phyloP scores from a whole-genome alignment of 2,797 vertebrate genomes.

The Sciurus vulgaris region DNA sequence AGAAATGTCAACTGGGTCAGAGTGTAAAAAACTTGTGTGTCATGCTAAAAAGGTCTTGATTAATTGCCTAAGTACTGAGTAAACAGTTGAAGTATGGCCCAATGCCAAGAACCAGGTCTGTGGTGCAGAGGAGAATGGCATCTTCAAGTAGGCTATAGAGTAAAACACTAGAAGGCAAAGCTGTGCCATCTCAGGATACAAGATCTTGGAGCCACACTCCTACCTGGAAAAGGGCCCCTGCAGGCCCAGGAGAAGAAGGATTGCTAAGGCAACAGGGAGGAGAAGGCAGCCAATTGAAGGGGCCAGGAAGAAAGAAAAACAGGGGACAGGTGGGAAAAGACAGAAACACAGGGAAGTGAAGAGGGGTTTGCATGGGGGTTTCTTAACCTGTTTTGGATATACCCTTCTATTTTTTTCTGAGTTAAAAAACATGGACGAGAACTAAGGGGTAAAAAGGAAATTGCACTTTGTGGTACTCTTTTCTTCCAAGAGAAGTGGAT shows the following conservation, averaged over 20 bases:
- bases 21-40: not conserved
- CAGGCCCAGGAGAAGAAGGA: not conserved
- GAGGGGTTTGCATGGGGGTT: not conserved
- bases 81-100: not conserved
- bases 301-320: not conserved
- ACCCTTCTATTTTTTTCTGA: not conserved
- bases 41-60: not conserved
- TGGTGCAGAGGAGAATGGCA: not conserved
- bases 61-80: not conserved
- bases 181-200: fast-evolving
- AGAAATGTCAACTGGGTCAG: not conserved
- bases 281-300: not conserved
- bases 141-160: not conserved
- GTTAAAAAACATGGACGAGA: not conserved
- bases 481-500: not conserved
- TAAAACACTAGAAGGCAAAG: not conserved
- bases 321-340: not conserved
- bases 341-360: not conserved
- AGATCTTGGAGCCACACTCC: not conserved
- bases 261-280: not conserved
- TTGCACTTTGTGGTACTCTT: not conserved
- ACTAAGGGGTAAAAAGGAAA: not conserved
- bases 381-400: not conserved
- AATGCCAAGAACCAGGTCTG: not conserved
- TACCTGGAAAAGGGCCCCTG: not conserved